phyloP scores from a whole-genome alignment of 2,113 vertebrate genomes.

The Gopherus flavomarginatus region DNA sequence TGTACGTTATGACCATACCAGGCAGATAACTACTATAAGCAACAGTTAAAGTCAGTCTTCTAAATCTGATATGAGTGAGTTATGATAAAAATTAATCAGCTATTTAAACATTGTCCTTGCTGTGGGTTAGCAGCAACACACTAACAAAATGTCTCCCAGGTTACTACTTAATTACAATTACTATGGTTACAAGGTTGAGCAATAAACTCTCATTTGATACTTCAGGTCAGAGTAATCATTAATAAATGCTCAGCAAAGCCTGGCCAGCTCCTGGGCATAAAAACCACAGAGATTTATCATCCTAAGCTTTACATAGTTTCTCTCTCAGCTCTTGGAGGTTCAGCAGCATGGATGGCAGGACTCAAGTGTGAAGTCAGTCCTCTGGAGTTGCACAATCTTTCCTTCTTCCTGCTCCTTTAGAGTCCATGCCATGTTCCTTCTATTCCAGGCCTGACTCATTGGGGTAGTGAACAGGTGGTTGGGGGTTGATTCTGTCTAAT shows the following conservation, averaged over 20 bases:
- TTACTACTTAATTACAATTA: slow-evolving; percentile 36
- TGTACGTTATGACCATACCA: rapidly evolving
- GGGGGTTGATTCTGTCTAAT: background rate
- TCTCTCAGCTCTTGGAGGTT: background rate
- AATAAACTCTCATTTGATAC: slow-evolving; percentile 9
- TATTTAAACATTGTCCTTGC: slow-evolving; percentile 1
- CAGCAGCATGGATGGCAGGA: background rate
- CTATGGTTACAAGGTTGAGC: background rate
- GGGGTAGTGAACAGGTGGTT: rapidly evolving
- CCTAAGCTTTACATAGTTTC: background rate
- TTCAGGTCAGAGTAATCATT: slow-evolving; percentile 34
- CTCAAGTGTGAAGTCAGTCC: background rate
- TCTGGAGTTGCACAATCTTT: background rate
- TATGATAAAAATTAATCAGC: background rate
- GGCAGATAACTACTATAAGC: background rate
- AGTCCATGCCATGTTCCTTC: background rate
- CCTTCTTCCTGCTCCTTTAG: background rate
- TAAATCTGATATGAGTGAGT: background rate
- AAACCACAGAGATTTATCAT: background rate
- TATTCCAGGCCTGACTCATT: background rate
- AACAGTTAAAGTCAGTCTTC: background rate
- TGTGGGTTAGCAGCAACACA: background rate
- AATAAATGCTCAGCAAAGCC: slow-evolving; percentile 18
- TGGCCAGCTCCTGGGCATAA: background rate
- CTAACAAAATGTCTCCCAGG: background rate